Conservation (phyloP, 37 sponge, comb jelly and placozoan species). For the Cliona cf. orientalis region DNA sequence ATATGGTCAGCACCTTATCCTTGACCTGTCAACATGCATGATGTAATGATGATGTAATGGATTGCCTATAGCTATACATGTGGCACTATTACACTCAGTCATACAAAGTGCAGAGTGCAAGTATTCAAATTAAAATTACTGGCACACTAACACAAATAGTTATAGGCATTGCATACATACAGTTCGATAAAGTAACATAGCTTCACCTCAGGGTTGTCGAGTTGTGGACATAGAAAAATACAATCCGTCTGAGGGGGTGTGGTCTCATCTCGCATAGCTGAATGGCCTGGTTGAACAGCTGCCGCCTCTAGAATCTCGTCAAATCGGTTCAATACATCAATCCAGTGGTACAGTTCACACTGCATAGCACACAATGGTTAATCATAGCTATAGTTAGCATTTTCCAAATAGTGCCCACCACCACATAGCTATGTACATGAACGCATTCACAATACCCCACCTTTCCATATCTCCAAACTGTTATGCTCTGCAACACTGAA, state of each 20-base stretch:
- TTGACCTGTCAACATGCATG: too few species aligned
- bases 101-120: background rate
- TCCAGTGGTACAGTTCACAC: slow-evolving; percentile 99
- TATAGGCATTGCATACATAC: background rate
- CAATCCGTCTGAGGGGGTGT: slow-evolving; percentile 49
- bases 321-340: slow-evolving; percentile 92
- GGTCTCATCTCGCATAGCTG: background rate
- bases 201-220: slow-evolving; percentile 67
- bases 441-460: slow-evolving; percentile 25
- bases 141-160: background rate
- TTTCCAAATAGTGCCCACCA: slow-evolving; percentile 34
- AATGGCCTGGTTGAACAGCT: slow-evolving; percentile 23
- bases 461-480: slow-evolving; percentile 91
- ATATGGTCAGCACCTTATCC: slow-evolving; percentile 62
- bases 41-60: background rate
- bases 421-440: background rate
- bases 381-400: background rate
- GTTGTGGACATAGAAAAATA: slow-evolving; percentile 58
- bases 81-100: background rate
- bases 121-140: background rate
- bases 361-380: slow-evolving; percentile 6
- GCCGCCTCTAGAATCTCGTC: slow-evolving; percentile 84
- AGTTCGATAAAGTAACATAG: background rate
- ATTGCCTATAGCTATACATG: background rate
- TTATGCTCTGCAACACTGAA: slow-evolving; percentile 44